Base-by-base conservation (phyloP, 1,140 invertebrate species). In the Phthorimaea operculella region DNA sequence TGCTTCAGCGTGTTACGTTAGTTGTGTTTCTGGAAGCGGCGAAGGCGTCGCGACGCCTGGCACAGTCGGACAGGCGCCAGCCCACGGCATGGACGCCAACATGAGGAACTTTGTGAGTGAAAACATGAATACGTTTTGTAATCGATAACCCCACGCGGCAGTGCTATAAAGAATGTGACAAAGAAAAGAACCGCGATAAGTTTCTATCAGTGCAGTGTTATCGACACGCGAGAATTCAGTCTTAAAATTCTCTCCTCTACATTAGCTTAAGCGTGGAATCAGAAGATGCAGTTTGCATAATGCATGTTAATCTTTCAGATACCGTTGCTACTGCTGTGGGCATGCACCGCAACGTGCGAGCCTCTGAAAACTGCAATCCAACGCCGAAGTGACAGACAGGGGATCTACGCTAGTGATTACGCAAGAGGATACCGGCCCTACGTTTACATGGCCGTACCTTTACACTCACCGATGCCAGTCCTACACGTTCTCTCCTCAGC, bases 391-490 rank as follows among this genome's bases (percentile, higher is more conserved):
- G 55, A 58, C 48, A 50, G 51, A 15, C 57, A 57, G 53, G 59
- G 64, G 9, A 58, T 66, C 11, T 74, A 75, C 64, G 68, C 69
- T 7, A 58, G 47, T 47, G 64, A 68, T 28, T 72, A 62, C 60
- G 42, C 58, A 4, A 60, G 68, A 9, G 70, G 68, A 12, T 78
- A 76, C 57, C 67, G 73, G 60, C 71, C 74, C 9, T 60, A 70
- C 39, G 63, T 68, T 18, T 73, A 68, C 54, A 76, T 74, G 0
- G 73, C 78, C 42, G 49, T 81, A 34, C 73, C 78, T 9, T 62
- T 79, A 48, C 72, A 73, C 62, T 55, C 66, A 16, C 68, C 76
- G 1, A 21, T 81, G 52, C 72, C 67, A 1, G 59, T 78, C 6
- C 47, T 80, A 17, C 75, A 71, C 52, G 51, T 81, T 12, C 48